Base-by-base conservation (phyloP, 2,113 vertebrate genomes). In the Oryzias melastigma region DNA sequence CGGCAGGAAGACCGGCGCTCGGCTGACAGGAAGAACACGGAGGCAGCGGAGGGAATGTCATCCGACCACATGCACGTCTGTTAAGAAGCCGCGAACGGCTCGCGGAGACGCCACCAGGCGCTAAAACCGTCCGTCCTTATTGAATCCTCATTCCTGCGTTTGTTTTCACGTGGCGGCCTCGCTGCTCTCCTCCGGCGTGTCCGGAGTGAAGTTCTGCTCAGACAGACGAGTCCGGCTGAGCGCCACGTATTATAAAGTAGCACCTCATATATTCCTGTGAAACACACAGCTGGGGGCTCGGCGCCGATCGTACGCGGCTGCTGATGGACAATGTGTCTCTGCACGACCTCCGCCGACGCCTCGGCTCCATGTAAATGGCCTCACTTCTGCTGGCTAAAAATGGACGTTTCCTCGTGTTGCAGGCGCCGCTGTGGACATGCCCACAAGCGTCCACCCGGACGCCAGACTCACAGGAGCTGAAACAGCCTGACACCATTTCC, bases 311-410 rank as follows among this genome's bases (percentile, higher is more conserved):
- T 42, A 47, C 7, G 7, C 12, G 62, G 22, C 25, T 5, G 3
- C 52, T 27, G 73, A 52, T 52, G 71, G 68, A 61, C 71, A 1
- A 74, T 79, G 70, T 53, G 82, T 74, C 76, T 81, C 75, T 18
- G 52, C 82, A 77, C 35, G 40, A 69, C 78, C 78, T 65, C 27
- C 0, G 40, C 52, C 48, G 10, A 20, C 74, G 19, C 71, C 62
- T 61, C 2, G n/a, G n/a, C 42, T 2, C 20, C 6, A 58, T 72
- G 79, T 24, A 72, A 85, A 85, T 85, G 73, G 52, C 52, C 48
- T 65, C 44, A 1, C 4, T 2, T 42, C 61, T 44, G 14, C 0
- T 29, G 15, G 50, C 58, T 60, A 62, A 64, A 78, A 67, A 29
- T 7, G 7, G 46, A 27, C n/a, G 13, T 45, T 66, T 51, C 61